Evolutionary conservation across 2,113 vertebrate genomes (phyloP).

Genomic region (Heterotis niloticus): DNA sequence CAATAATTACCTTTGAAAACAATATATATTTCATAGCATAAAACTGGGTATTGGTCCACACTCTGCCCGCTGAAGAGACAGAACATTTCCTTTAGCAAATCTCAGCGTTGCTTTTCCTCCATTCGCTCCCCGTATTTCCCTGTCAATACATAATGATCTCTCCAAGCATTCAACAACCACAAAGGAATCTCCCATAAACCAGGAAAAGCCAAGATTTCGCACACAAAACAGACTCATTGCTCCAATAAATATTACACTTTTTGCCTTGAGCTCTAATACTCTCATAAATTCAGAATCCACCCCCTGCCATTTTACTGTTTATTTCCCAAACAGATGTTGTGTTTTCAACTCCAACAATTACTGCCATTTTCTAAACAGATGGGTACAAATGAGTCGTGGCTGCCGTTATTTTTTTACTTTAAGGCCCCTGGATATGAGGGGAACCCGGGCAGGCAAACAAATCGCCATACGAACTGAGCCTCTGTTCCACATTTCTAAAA

Average conservation of each 20-base stretch:
- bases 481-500: neutral
- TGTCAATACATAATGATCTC: neutral
- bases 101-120: neutral
- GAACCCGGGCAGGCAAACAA: neutral
- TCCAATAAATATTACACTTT: constrained; percentile 21
- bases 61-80: too few species aligned
- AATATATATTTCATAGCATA: neutral
- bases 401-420: constrained; percentile 28
- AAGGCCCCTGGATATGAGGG: neutral
- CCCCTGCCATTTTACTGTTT: constrained; percentile 22
- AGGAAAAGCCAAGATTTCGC: constrained; percentile 5
- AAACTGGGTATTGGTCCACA: neutral
- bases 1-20: constrained; percentile 14
- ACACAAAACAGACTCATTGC: constrained; percentile 2
- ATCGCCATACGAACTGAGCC: neutral
- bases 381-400: constrained; percentile 25
- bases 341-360: constrained; percentile 31
- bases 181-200: neutral
- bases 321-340: constrained; percentile 29
- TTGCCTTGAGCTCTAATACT: neutral
- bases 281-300: constrained; percentile 21
- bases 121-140: neutral
- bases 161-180: neutral
- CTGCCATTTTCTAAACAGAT: constrained; percentile 38
- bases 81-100: neutral